Percentiles rank a stretch among this genome's conserved stretches.
Evolutionary conservation across 1,140 invertebrate genomes (phyloP).

Genomic region (Drosophila funebris): DNA sequence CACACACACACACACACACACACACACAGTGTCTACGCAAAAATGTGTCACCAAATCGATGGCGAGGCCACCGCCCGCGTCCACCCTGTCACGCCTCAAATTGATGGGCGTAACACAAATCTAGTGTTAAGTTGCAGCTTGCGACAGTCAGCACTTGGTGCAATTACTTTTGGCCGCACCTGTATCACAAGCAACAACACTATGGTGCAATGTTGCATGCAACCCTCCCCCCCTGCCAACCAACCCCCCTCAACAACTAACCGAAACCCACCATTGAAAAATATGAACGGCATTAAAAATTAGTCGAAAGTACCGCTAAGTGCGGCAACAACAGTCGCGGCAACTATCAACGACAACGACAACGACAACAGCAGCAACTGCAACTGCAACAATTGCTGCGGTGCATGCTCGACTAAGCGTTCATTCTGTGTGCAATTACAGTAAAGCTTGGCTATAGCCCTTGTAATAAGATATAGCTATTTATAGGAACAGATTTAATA

Average conservation of each 20-base stretch:
- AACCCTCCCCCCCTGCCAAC: background rate
- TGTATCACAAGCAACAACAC: constrained; percentile 34
- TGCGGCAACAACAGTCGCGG: constrained; percentile 55
- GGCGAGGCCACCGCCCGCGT: background rate
- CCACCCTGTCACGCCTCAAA: background rate
- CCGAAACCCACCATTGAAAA: constrained; percentile 30
- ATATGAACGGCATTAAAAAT: constrained; percentile 77
- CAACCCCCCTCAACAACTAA: background rate
- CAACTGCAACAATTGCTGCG: background rate
- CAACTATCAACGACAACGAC: constrained; percentile 56
- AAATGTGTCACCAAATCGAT: constrained; percentile 11
- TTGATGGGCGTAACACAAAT: constrained; percentile 13
- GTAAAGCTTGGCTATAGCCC: background rate
- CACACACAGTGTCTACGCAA: background rate
- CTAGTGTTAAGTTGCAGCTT: constrained; percentile 7
- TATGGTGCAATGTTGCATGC: background rate
- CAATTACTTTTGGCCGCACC: constrained; percentile 69
- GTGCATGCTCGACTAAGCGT: constrained; percentile 2
- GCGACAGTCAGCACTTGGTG: constrained; percentile 34
- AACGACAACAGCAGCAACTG: constrained; percentile 4
- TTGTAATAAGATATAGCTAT: no score
- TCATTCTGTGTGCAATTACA: background rate
- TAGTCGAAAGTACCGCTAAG: constrained; percentile 77
- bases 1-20: constrained; percentile 11
- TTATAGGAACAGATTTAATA: no score